Evolutionary conservation across 2,888 invertebrate species (phyloP), one percentile per base, ranked within the genome.

Genomic region (Eupithecia tripunctaria): DNA sequence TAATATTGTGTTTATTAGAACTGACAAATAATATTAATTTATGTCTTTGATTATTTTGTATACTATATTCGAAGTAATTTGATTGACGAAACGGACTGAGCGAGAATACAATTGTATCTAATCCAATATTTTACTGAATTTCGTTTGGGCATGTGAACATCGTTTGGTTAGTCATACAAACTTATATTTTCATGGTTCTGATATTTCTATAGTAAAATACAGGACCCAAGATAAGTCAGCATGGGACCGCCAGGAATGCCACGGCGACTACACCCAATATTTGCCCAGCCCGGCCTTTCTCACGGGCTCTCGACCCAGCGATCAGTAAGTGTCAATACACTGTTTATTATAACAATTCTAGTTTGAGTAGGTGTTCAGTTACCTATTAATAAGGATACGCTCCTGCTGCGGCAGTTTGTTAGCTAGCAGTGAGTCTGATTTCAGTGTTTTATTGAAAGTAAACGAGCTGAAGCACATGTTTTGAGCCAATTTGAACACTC

Each of bases 311-410:
- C 82, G 74, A 80, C 81, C 77, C 80, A 75, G 82, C 82, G 86
- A 92, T 92, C 88, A 91, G 87, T 88, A 81, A 85, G 84, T 86
- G 91, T 92, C 91, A 91, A 91, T 88, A 91, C 73, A 76, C 75
- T 89, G 87, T 90, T 89, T 89, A 89, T 88, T 85, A 86, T 88
- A 89, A 84, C 87, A 89, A 89, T 90, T 87, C 76, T 70, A 76
- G 41, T 69, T 59, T 69, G 36, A 74, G 71, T 71, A 74, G 70
- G 71, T 66, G 71, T 41, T 71, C 67, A 74, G 62, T 64, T 73
- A 56, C 63, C 64, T 73, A 70, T 67, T 59, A 25, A 68, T 43
- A 73, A 64, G 67, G 73, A 65, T 67, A 56, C 70, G 51, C 18
- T 8, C 25, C 62, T 29, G 36, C 1, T 36, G 36, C n/a, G 18